Evolutionary conservation across 2,113 vertebrate species (phyloP), one percentile per base, ranked within the genome.

Genomic region (Dinomys branickii): DNA sequence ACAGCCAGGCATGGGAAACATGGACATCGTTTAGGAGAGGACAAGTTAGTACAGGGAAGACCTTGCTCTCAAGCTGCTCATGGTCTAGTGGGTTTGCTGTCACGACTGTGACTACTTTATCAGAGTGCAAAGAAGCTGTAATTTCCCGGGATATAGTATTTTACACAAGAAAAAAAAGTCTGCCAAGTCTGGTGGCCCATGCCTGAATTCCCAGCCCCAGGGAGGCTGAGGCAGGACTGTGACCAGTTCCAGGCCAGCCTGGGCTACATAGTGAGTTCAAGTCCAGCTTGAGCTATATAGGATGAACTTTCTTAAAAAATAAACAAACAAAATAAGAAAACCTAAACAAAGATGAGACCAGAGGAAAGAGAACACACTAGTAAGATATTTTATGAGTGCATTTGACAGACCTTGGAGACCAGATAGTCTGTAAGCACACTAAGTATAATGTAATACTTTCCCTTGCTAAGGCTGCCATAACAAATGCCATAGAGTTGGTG

Each of bases 121-220:
- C 63, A 84, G 75, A 90, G 81, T 56, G 50, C 61, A 85, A 56
- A 94, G 28, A 95, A 41, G 7, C 26, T 75, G 50, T 75, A 16
- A 10, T 3, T 67, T 50, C 30, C 44, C 96, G 20, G 69, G 82
- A 24, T 89, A 65, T n/a, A 71, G 69, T 71, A 71, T 71, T 78
- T 85, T 38, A 90, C 90, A 41, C 56, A 81, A 92, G 56, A 69
- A 88, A 69, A 85, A 41, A 58, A 58, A 88, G 56, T n/a, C 67
- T 38, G 67, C 33, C 8, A 4, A n/a, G 69, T 3, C n/a, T 41
- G 6, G 69, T 41, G 69, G 69, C 19, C n/a, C 22, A 44, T 5
- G 38, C 38, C 38, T 73, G 38, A 10, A 44, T 12, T 44, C 24
- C 41, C 71, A 44, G 71, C 38, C 11, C 41, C 41, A 41, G 71